A percentile compares a stretch with the other conserved stretches of the same genome.
phyloP scores from a whole-genome alignment of 2,113 vertebrate genomes.

The Dendrocopos noguchii region DNA sequence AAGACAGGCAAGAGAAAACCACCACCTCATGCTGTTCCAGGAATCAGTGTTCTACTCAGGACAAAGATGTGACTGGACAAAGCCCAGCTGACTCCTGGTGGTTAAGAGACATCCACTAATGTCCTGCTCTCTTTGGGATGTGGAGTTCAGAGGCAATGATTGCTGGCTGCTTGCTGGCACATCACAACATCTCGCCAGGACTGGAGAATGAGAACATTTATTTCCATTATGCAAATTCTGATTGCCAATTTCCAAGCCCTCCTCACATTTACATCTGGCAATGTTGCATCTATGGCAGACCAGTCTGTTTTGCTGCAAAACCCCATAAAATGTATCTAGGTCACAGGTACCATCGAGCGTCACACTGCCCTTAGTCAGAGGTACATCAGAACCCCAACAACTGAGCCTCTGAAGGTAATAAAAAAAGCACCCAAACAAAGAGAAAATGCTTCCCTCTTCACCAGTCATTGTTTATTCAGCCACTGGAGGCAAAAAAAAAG shows the following conservation, averaged over 20 bases:
- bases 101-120: neutral
- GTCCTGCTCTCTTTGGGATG: neutral
- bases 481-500: neutral
- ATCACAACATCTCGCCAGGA: neutral
- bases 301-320: neutral
- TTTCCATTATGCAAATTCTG: neutral
- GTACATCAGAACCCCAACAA: neutral
- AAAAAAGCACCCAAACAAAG: neutral
- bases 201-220: neutral
- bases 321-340: neutral
- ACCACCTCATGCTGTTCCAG: rapidly evolving
- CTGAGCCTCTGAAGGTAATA: neutral
- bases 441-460: neutral
- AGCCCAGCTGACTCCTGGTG: neutral
- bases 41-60: neutral
- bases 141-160: neutral
- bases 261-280: neutral
- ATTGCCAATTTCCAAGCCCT: constrained; percentile 6
- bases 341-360: neutral
- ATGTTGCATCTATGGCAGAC: neutral
- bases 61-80: neutral
- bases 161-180: neutral
- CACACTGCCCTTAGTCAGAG: neutral
- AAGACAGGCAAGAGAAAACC: neutral
- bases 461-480: neutral